Evolutionary conservation across 2,797 vertebrate species (phyloP).

Genomic region (Geotria australis): DNA sequence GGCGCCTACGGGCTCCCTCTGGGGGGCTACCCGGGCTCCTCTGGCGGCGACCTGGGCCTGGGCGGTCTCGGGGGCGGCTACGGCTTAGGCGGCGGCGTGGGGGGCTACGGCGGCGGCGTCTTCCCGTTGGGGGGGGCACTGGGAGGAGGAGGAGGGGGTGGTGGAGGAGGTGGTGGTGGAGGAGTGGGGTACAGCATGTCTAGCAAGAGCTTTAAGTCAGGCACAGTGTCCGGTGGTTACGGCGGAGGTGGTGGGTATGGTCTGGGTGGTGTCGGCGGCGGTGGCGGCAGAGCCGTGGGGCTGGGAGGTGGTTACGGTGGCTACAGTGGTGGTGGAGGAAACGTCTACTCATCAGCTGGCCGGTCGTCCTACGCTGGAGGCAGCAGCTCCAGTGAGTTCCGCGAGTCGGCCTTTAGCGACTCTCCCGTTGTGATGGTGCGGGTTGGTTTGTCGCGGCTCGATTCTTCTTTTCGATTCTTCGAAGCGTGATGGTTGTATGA

Average conservation of each 20-base stretch:
- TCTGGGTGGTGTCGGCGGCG: neutral
- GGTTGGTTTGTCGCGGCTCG: no score
- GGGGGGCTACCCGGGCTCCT: neutral
- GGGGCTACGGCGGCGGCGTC: constrained; percentile 1
- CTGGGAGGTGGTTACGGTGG: constrained; percentile 3
- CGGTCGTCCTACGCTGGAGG: no score
- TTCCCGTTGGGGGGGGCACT: constrained; percentile 2
- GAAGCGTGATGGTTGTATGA: no score
- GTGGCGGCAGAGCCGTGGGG: constrained; percentile 2
- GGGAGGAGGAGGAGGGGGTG: constrained; percentile 2
- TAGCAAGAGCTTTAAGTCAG: no score
- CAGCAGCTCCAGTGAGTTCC: no score
- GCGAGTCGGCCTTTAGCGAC: no score
- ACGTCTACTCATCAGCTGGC: no score
- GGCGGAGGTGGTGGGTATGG: neutral
- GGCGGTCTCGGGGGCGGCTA: neutral
- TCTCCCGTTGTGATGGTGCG: no score
- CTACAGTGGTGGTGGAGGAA: no score
- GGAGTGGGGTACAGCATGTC: no score
- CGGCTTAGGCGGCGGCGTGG: neutral
- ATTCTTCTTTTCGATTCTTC: no score
- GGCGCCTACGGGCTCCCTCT: neutral
- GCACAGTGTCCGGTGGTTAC: neutral
- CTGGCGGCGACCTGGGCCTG: neutral
- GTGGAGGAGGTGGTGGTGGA: no score